Percentiles rank a stretch among this genome's conserved stretches.
phyloP scores from a whole-genome alignment of 2,888 invertebrate species.

The Saturnia japonica region DNA sequence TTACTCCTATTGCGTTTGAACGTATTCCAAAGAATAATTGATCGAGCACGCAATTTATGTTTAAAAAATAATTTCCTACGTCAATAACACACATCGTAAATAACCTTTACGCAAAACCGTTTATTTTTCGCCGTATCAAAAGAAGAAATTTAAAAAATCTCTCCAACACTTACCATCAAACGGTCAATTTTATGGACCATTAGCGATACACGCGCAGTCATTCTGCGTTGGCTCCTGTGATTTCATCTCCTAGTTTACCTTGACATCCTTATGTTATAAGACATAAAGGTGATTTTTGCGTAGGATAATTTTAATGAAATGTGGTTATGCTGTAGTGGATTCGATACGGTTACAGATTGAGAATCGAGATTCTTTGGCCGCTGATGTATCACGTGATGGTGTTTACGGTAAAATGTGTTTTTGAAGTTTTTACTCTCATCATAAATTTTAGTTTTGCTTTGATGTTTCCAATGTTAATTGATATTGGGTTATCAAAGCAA shows the following conservation, averaged over 20 bases:
- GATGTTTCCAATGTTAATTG: background rate
- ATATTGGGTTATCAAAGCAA: background rate
- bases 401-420: slow-evolving; percentile 30
- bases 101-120: background rate
- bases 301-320: slow-evolving; percentile 28
- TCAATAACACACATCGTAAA: background rate
- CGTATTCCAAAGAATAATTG: too few species aligned
- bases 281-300: slow-evolving; percentile 29
- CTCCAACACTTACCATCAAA: slow-evolving; percentile 53
- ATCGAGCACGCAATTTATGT: too few species aligned
- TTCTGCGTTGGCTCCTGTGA: slow-evolving; percentile 38
- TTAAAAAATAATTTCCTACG: background rate
- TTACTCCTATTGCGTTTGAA: too few species aligned
- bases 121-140: slow-evolving; percentile 8
- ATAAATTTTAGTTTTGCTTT: slow-evolving; percentile 3
- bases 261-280: slow-evolving; percentile 21
- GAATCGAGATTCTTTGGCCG: slow-evolving; percentile 35
- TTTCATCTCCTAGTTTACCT: slow-evolving; percentile 9
- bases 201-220: slow-evolving; percentile 59
- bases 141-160: slow-evolving; percentile 42
- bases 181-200: slow-evolving; percentile 67
- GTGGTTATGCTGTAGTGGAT: slow-evolving; percentile 37
- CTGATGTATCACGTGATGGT: slow-evolving; percentile 29
- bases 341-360: slow-evolving; percentile 43
- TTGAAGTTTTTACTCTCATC: slow-evolving; percentile 12